Conservation (phyloP, 2,888 invertebrate species). For the Myopa tessellatipennis region DNA sequence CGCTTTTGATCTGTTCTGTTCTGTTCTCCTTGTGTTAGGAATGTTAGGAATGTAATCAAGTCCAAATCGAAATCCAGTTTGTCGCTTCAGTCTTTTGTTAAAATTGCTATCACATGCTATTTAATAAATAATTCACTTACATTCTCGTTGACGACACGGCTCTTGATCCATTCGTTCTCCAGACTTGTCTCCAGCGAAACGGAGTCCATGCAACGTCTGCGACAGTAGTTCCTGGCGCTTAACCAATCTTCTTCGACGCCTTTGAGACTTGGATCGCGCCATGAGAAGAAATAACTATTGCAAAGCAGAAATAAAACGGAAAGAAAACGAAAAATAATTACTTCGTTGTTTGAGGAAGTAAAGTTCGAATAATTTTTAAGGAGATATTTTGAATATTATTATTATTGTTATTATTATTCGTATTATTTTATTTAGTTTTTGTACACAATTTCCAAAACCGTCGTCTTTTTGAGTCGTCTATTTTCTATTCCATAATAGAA, state of each 20-base stretch:
- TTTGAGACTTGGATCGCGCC: slow-evolving; percentile 81
- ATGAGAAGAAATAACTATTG: slow-evolving; percentile 89
- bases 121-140: slow-evolving; percentile 69
- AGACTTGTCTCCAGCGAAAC: slow-evolving; percentile 86
- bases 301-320: slow-evolving; percentile 59
- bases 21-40: too few species aligned
- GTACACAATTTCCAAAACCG: too few species aligned
- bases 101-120: too few species aligned
- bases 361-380: background rate
- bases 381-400: background rate
- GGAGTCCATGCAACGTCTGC: slow-evolving; percentile 90
- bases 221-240: slow-evolving; percentile 85
- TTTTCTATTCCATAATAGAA: background rate
- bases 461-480: background rate
- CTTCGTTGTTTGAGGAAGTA: background rate
- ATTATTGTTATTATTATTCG: background rate
- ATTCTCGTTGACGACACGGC: slow-evolving; percentile 80
- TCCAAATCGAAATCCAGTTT: too few species aligned
- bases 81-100: too few species aligned
- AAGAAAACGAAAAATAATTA: background rate
- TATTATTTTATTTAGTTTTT: background rate
- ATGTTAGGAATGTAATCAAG: too few species aligned
- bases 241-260: slow-evolving; percentile 87
- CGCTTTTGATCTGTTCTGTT: background rate
- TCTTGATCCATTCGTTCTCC: slow-evolving; percentile 89